Evolutionary conservation across 1,140 invertebrate species (phyloP).

Genomic region (Sweltsa coloradensis): DNA sequence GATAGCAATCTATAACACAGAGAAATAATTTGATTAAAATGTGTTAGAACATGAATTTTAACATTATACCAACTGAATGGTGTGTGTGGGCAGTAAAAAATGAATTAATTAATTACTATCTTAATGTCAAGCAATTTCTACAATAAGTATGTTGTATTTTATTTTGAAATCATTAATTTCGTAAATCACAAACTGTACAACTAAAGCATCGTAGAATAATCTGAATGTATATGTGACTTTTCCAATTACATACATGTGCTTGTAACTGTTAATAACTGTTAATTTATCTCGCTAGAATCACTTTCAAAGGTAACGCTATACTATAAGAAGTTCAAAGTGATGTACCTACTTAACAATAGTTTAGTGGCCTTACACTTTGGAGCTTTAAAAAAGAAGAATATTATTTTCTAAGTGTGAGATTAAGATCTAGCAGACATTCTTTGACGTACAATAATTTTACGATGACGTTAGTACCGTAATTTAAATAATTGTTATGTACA

Average conservation of each 20-base stretch:
- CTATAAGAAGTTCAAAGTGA: constrained; percentile 1
- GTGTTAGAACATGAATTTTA: too few species aligned
- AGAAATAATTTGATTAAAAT: too few species aligned
- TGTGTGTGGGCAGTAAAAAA: too few species aligned
- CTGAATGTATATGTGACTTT: not conserved
- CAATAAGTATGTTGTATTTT: too few species aligned
- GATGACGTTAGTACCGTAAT: not conserved
- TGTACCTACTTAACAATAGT: constrained; percentile 4
- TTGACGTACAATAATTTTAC: not conserved
- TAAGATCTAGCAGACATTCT: not conserved
- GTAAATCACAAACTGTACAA: not conserved
- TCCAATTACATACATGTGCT: not conserved
- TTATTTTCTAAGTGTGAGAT: not conserved
- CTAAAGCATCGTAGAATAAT: not conserved
- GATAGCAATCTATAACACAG: too few species aligned
- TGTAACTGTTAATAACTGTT: not conserved
- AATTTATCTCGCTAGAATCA: not conserved
- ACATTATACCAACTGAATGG: too few species aligned
- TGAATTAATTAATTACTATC: too few species aligned
- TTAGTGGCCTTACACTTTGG: constrained; percentile 5
- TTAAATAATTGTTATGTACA: constrained; percentile 3
- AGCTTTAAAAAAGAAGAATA: constrained; percentile 1
- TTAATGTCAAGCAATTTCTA: too few species aligned
- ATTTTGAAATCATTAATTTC: not conserved
- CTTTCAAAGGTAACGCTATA: not conserved